Percentiles rank a stretch among this genome's conserved stretches.
Evolutionary conservation across 1,140 invertebrate species (phyloP).

Genomic region (Danaus plexippus): DNA sequence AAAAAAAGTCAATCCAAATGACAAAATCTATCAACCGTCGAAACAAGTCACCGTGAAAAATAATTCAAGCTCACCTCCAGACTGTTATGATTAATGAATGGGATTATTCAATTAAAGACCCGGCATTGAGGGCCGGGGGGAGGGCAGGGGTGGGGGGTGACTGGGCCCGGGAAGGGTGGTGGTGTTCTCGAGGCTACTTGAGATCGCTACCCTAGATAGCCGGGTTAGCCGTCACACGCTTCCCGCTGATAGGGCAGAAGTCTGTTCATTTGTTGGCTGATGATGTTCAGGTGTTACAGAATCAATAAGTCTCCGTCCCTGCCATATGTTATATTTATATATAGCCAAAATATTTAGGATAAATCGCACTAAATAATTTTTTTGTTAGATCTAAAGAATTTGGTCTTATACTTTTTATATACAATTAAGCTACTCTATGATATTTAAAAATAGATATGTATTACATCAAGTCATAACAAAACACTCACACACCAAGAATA

Average conservation of each 20-base stretch:
- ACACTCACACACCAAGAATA: too few relatives aligned
- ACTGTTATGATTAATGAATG: slow-evolving; percentile 65
- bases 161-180: slow-evolving; percentile 4
- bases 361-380: too few relatives aligned
- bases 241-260: slow-evolving; percentile 6
- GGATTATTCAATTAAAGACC: slow-evolving; percentile 70
- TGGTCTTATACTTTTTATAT: too few relatives aligned
- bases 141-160: slow-evolving; percentile 20
- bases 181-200: slow-evolving; percentile 36
- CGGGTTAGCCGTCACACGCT: slow-evolving; percentile 11
- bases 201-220: slow-evolving; percentile 36
- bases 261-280: neutral
- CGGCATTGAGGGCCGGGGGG: slow-evolving; percentile 39
- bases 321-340: too few relatives aligned
- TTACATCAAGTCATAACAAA: too few relatives aligned
- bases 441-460: too few relatives aligned
- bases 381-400: too few relatives aligned
- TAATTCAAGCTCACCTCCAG: slow-evolving; percentile 65
- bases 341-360: slow-evolving; percentile 2
- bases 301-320: neutral
- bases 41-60: slow-evolving; percentile 52
- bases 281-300: slow-evolving; percentile 1
- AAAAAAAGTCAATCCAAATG: slow-evolving; percentile 1
- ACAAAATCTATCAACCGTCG: slow-evolving; percentile 26
- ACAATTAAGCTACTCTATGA: too few relatives aligned